Evolutionary conservation across 35 echinoderm and acorn worm species (phyloP), one percentile per base, ranked within the genome.

Genomic region (Ptychodera flava): DNA sequence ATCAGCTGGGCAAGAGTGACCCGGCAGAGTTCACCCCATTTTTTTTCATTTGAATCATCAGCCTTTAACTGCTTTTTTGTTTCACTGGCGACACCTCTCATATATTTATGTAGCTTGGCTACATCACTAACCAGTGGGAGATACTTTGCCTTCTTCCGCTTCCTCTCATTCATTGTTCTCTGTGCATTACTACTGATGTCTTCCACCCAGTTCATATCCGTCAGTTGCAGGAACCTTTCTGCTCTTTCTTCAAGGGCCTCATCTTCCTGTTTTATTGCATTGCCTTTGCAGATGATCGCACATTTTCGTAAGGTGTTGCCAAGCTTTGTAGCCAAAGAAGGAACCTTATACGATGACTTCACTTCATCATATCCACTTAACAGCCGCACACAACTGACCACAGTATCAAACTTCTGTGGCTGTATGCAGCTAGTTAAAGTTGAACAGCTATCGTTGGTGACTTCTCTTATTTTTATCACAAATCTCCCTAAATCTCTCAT

Each of bases 71-170:
- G 33, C 34, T 31, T 53, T 76, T 37, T 38, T 34, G 75, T 29
- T 35, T 89, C 36, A 30, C 82, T 83, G 1, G 88, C 29, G 34
- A 83, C 33, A 78, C 84, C 28, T 83, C 77, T 84, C 27, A 89
- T 32, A 37, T 83, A 80, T 0, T 27, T 1, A 33, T 78, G 38
- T 0, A 89, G 80, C 30, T 83, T 84, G 0, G 27, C 88, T 35
- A 89, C 88, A 89, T 89, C 88, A 28, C 36, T 78, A 30, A 32
- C 88, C 1, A 89, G 38, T 1, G 81, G 88, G 29, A 89, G 37
- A 14, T 76, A 33, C 52, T 83, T 80, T 1, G 88, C 80, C 32
- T 89, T 89, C 32, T 89, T 83, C 37, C 80, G 77, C 29, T 84
- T 89, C 90, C 45, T 36, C 36, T 88, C 78, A 32, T 29, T 34